These are phyloP conservation scores for Ptycholaimellus sp. DNA, from an alignment of 2,888 invertebrate genomes.

Conservation along the genomic window DNA sequence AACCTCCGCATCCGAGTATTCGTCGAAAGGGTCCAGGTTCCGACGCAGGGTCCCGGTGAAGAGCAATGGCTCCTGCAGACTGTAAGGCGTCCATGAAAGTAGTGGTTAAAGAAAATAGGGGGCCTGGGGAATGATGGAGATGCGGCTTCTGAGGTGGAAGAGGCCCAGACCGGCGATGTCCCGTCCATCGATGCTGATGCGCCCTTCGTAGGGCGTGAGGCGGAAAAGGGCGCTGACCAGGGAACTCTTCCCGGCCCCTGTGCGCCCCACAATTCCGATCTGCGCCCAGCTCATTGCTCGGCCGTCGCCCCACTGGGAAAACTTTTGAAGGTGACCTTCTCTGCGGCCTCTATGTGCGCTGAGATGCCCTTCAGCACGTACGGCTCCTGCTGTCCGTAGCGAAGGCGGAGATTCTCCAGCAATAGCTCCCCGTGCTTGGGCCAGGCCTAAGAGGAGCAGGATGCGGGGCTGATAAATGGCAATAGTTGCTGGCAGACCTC, in stretches of 20 bases:
- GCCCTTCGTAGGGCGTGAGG: conserved; percentile 51
- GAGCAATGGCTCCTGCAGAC: conserved; percentile 46
- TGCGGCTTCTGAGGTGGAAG: conserved; percentile 48
- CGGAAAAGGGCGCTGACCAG: conserved; percentile 53
- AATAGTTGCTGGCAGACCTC: conserved; percentile 2
- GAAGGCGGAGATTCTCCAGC: conserved; percentile 52
- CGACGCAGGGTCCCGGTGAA: conserved; percentile 64
- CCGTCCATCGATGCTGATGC: conserved; percentile 52
- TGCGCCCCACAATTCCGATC: conserved; percentile 61
- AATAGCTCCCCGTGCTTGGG: conserved; percentile 51
- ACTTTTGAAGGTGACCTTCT: too few species aligned
- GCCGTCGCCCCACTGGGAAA: too few species aligned
- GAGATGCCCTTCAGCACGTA: conserved; percentile 51
- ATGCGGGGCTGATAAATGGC: too few species aligned
- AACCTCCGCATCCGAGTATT: conserved; percentile 46
- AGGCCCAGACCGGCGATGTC: conserved; percentile 39
- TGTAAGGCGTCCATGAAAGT: not conserved
- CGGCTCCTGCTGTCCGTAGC: conserved; percentile 57
- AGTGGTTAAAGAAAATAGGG: not conserved
- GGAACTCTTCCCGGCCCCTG: conserved; percentile 56
- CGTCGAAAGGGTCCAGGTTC: conserved; percentile 67
- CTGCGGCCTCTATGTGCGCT: conserved; percentile 32
- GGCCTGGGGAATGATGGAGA: conserved; percentile 71
- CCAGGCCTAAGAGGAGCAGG: conserved; percentile 36
- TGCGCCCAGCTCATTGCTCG: conserved; percentile 9